These are phyloP conservation scores for Sarcophilus harrisii DNA, from an alignment of 2,797 vertebrate genomes.

Conservation along the genomic window DNA sequence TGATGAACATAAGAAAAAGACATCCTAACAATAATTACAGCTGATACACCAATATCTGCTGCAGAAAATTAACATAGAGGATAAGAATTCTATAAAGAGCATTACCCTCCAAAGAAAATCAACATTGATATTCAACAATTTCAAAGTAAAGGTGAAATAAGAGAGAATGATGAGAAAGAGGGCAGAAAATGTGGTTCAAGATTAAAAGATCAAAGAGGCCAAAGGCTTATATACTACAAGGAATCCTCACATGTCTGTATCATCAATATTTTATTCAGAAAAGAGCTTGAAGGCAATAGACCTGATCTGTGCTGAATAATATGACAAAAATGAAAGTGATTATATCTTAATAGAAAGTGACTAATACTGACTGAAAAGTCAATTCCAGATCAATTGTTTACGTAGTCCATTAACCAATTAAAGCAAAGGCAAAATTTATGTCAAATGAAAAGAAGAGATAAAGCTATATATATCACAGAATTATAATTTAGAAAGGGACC, in stretches of 20 bases:
- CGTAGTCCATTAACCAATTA: neutral
- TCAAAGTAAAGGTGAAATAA: neutral
- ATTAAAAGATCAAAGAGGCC: neutral
- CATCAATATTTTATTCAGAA: constrained; percentile 1
- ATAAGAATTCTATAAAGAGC: neutral
- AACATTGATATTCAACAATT: neutral
- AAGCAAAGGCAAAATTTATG: neutral
- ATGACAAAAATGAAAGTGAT: neutral
- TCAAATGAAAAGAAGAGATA: neutral
- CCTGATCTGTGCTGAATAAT: neutral
- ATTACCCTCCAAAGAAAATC: neutral
- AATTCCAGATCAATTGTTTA: neutral
- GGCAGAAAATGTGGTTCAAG: neutral
- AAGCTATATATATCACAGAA: neutral
- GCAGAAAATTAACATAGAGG: neutral
- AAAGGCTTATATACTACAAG: neutral
- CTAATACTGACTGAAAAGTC: neutral
- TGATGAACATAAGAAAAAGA: neutral
- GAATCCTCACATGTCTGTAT: neutral
- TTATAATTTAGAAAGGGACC: neutral
- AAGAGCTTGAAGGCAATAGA: neutral
- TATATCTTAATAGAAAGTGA: neutral
- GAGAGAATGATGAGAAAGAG: neutral
- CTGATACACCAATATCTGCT: neutral
- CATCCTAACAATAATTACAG: neutral